A percentile compares a stretch with the other conserved stretches of the same genome.
Conservation (phyloP, 2,113 vertebrate species). For the Muntiacus muntjak region DNA sequence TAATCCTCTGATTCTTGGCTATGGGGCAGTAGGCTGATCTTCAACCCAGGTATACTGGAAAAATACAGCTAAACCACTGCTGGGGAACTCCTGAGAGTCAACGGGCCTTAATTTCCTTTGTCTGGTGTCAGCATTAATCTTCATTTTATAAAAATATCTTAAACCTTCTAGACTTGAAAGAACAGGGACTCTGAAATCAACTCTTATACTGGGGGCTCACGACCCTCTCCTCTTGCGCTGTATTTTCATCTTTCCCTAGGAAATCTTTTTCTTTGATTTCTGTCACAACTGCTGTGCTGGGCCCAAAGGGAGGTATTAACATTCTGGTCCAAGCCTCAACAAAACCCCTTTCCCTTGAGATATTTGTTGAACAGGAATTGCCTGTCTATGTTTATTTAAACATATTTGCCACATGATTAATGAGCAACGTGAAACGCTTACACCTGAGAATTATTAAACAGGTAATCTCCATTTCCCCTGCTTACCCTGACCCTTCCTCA, state of each 20-base stretch:
- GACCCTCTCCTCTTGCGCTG: background rate
- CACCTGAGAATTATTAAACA: constrained; percentile 17
- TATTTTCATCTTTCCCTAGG: background rate
- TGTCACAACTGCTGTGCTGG: background rate
- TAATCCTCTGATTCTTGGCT: background rate
- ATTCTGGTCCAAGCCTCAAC: background rate
- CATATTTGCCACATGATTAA: constrained; percentile 25
- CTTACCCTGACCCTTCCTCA: background rate
- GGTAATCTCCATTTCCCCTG: background rate
- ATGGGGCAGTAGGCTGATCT: background rate
- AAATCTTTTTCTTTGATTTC: background rate
- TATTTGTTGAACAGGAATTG: constrained; percentile 19
- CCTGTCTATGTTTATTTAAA: constrained; percentile 39
- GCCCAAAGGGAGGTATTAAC: background rate
- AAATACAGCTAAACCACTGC: background rate
- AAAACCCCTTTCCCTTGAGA: background rate
- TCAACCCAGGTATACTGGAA: background rate
- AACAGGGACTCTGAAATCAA: background rate
- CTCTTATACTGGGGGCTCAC: background rate
- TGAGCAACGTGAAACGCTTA: background rate
- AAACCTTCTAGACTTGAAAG: background rate
- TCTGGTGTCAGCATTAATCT: background rate
- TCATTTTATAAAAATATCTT: background rate
- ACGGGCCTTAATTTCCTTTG: background rate
- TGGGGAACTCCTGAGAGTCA: background rate